Evolutionary conservation across 2,113 vertebrate genomes (phyloP), one percentile per base, ranked within the genome.

Genomic region (Ictalurus furcatus): DNA sequence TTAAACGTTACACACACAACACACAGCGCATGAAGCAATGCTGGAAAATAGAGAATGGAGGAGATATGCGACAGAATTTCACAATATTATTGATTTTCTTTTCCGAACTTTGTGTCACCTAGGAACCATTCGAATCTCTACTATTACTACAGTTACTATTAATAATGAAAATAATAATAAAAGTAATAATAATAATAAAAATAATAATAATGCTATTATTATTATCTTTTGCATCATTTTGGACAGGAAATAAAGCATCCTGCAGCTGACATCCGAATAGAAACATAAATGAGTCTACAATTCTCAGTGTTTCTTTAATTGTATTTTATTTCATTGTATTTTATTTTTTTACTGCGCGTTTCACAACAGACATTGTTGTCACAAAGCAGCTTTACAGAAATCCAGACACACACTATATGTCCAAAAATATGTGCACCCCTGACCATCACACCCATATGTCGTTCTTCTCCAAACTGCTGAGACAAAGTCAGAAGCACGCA

Each of bases 11-110:
- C n/a, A 54, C 19, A 78, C 23, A 79, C 61, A 58, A 28, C 5
- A 30, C 84, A 69, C 28, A 30, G 13, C 6, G 17, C 48, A 63
- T 76, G 83, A 85, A n/a, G 88, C 69, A 88, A 88, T 37, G 6
- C 67, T 76, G 81, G 81, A 84, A 84, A 76, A 44, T 54, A n/a
- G 82, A 84, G 80, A 88, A 56, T 82, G 44, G 40, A 28, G 0
- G 19, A 17, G 14, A 78, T 37, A 5, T 88, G 28, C 76, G 17
- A 40, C 48, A 71, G 11, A 52, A 48, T 74, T 61, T 25, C 87
- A 76, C 17, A 84, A 78, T 84, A n/a, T 56, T 84, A 59, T 40
- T 25, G 82, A 63, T 76, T 85, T 87, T 8, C 19, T 25, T 21
- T 71, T 37, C 58, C 21, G 8, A n/a, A 25, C 81, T 54, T 54